Evolutionary conservation across 2,113 vertebrate species (phyloP).

Genomic region (Crotalus helleri): DNA sequence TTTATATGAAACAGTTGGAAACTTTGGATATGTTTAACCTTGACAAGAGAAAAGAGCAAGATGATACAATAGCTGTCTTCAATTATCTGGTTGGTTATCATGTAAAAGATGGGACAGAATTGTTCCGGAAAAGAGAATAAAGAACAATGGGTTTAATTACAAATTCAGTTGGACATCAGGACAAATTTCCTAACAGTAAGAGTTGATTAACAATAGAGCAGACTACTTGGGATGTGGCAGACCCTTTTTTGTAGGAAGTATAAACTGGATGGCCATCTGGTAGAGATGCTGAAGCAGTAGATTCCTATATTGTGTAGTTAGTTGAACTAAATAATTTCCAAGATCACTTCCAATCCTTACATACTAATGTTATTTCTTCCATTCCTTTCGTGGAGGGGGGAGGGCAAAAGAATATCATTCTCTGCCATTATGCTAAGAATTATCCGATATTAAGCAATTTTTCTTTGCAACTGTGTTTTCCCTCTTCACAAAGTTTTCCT

Average conservation of each 20-base stretch:
- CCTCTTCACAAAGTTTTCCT: constrained; percentile 15
- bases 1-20: not conserved
- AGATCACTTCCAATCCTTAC: not conserved
- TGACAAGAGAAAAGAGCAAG: not conserved
- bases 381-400: not conserved
- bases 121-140: not conserved
- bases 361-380: not conserved
- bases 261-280: not conserved
- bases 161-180: not conserved
- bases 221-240: not conserved
- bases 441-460: not conserved
- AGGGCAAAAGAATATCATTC: not conserved
- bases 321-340: not conserved
- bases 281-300: not conserved
- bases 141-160: not conserved
- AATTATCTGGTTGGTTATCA: not conserved
- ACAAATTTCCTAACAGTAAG: not conserved
- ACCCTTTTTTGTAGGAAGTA: not conserved
- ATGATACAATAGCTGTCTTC: not conserved
- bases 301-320: not conserved
- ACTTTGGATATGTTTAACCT: not conserved
- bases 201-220: not conserved
- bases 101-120: not conserved
- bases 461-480: constrained; percentile 8
- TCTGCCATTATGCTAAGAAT: not conserved